phyloP scores from a whole-genome alignment of 2,113 vertebrate species.

The Thamnaconus septentrionalis region DNA sequence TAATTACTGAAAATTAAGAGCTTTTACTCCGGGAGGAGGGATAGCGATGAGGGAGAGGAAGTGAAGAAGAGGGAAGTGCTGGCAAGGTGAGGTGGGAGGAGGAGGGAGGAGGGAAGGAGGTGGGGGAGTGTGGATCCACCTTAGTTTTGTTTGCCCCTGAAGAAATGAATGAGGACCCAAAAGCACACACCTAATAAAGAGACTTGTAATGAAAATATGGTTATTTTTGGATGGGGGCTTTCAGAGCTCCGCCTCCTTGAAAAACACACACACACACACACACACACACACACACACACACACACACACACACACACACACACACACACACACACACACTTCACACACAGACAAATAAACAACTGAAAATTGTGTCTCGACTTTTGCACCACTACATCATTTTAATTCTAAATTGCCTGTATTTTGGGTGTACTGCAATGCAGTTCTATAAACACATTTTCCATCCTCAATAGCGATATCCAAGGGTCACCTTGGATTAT shows the following conservation, averaged over 20 bases:
- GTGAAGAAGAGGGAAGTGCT: slow-evolving; percentile 47
- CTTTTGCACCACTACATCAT: no score
- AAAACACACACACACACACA: no score
- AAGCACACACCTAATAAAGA: slow-evolving; percentile 81
- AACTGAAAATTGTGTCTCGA: no score
- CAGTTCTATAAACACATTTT: no score
- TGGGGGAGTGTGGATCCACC: slow-evolving; percentile 52
- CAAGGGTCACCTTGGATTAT: no score
- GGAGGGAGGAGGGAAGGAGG: slow-evolving; percentile 41
- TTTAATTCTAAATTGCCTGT: no score
- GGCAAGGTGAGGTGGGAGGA: slow-evolving; percentile 53
- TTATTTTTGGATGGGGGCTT: slow-evolving; percentile 63
- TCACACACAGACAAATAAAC: no score
- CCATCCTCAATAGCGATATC: no score
- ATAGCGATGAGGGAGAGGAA: slow-evolving; percentile 29
- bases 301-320: no score
- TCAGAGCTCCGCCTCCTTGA: slow-evolving; percentile 4
- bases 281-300: no score
- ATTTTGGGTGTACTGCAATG: no score
- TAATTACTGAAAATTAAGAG: slow-evolving; percentile 82
- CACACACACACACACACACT: no score
- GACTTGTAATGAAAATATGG: slow-evolving; percentile 63
- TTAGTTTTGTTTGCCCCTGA: slow-evolving; percentile 72
- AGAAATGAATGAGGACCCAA: slow-evolving; percentile 70
- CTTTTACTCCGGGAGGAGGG: slow-evolving; percentile 74